phyloP scores from a whole-genome alignment of 2,113 vertebrate genomes.

The Rafetus swinhoei region DNA sequence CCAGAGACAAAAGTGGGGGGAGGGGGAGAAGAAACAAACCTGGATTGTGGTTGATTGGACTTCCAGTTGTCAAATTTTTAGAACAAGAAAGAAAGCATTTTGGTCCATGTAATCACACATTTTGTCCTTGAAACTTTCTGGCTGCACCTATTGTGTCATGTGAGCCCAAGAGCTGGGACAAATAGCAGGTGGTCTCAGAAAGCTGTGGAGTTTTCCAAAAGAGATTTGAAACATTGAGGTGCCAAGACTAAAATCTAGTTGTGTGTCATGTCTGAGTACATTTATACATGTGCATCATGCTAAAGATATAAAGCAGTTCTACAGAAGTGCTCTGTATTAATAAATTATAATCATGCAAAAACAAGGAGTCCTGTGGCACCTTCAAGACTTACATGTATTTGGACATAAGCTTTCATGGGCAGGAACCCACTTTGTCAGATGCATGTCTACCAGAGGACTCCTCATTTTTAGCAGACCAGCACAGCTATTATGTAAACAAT shows the following conservation, averaged over 20 bases:
- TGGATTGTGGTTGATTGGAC: not conserved
- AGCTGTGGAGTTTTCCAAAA: not conserved
- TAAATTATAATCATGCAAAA: not conserved
- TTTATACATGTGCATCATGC: slow-evolving; percentile 8
- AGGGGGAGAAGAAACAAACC: not conserved
- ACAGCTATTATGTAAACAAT: too few species aligned
- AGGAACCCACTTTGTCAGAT: too few species aligned
- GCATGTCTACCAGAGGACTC: too few species aligned
- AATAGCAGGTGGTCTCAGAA: not conserved
- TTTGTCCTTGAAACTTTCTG: slow-evolving; percentile 15
- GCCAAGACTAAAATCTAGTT: not conserved
- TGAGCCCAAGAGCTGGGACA: not conserved
- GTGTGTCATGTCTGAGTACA: not conserved
- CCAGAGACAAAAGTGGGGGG: not conserved
- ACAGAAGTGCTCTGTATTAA: not conserved
- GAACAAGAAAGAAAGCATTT: slow-evolving; percentile 30
- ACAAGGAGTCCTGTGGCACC: too few species aligned
- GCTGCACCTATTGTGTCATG: not conserved
- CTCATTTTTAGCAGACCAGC: too few species aligned
- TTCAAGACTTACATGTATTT: too few species aligned
- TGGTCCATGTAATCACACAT: slow-evolving; percentile 10
- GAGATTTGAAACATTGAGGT: slow-evolving; percentile 19
- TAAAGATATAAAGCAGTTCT: slow-evolving; percentile 26
- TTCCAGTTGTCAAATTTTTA: slow-evolving; percentile 18
- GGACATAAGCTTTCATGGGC: too few species aligned